These are phyloP conservation scores for Apolygus lucorum DNA, from an alignment of 1,140 invertebrate species.

Conservation along the genomic window DNA sequence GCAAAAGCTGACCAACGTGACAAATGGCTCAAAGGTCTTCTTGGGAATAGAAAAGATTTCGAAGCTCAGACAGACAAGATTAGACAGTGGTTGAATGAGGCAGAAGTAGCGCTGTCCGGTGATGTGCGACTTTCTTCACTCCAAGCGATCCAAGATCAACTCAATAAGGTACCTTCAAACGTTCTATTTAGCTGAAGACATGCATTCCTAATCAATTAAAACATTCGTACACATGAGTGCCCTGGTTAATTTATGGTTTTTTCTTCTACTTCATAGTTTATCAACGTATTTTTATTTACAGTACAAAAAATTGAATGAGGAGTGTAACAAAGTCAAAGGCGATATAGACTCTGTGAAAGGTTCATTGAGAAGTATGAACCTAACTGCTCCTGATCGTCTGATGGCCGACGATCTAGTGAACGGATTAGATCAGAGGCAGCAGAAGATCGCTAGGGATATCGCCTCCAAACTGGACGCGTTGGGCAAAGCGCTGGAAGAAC, in stretches of 20 bases:
- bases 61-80: slow-evolving; percentile 71
- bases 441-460: slow-evolving; percentile 60
- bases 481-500: slow-evolving; percentile 64
- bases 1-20: slow-evolving; percentile 25
- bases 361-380: slow-evolving; percentile 67
- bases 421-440: slow-evolving; percentile 64
- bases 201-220: too few relatives aligned
- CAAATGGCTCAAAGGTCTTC: slow-evolving; percentile 51
- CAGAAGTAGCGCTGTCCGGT: slow-evolving; percentile 70
- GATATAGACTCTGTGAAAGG: slow-evolving; percentile 64
- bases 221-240: too few relatives aligned
- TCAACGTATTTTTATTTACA: slow-evolving; percentile 36
- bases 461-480: slow-evolving; percentile 62
- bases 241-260: too few relatives aligned
- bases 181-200: too few relatives aligned
- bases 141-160: slow-evolving; percentile 73
- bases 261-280: too few relatives aligned
- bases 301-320: slow-evolving; percentile 67
- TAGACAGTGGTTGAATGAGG: slow-evolving; percentile 76
- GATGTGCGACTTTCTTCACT: slow-evolving; percentile 67
- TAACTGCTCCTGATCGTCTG: slow-evolving; percentile 77
- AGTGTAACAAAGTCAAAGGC: slow-evolving; percentile 58
- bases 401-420: slow-evolving; percentile 68
- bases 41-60: slow-evolving; percentile 66
- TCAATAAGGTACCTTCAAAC: slow-evolving; percentile 51